Conservation (phyloP, 2,888 invertebrate species). For the Bombylius major region DNA sequence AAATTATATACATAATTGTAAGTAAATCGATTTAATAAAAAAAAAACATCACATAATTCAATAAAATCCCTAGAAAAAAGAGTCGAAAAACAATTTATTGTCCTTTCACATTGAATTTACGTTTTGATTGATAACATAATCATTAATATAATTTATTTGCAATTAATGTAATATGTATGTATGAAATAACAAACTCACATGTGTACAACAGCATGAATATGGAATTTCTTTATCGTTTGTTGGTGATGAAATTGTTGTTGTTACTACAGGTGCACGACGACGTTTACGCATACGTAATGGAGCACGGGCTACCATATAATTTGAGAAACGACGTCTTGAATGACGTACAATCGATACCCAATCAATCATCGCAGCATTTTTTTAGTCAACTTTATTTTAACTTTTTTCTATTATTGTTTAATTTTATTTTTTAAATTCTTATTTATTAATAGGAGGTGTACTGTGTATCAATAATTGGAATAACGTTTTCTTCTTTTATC, state of each 20-base stretch:
- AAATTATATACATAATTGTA: too few relatives aligned
- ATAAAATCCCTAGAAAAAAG: too few relatives aligned
- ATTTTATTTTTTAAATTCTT: constrained; percentile 7
- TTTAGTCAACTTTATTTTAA: neutral
- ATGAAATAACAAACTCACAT: constrained; percentile 23
- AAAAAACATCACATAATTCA: too few relatives aligned
- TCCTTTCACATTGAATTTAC: too few relatives aligned
- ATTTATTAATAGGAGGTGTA: constrained; percentile 3
- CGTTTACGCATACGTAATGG: constrained; percentile 51
- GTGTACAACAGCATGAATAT: constrained; percentile 30
- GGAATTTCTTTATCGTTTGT: constrained; percentile 15
- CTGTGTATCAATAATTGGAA: neutral
- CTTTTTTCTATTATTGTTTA: neutral
- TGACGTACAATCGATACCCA: constrained; percentile 66
- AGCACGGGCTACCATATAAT: constrained; percentile 49
- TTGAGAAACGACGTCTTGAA: constrained; percentile 55
- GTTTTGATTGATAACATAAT: too few relatives aligned
- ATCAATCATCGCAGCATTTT: constrained; percentile 47
- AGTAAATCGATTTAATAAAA: too few relatives aligned
- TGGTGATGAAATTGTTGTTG: constrained; percentile 9
- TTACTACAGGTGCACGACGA: constrained; percentile 35
- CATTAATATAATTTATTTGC: too few relatives aligned
- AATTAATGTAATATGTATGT: too few relatives aligned
- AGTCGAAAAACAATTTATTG: too few relatives aligned
- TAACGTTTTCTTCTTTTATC: too few relatives aligned